Conservation (phyloP, 1,140 invertebrate species). For the Drosophila jambulina region DNA sequence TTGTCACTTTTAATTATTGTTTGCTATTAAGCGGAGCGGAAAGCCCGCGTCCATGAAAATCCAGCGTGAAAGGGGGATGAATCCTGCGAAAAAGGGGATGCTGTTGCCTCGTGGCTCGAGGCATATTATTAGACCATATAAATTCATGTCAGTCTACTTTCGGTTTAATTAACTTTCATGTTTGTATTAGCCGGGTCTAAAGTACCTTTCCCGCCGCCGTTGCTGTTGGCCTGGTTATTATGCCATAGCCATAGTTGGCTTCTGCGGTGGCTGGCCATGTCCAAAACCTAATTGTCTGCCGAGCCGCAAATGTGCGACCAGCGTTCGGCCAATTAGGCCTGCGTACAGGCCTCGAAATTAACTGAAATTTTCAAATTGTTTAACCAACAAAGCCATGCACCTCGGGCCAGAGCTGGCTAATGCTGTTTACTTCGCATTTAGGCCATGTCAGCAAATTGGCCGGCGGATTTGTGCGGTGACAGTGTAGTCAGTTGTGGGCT, state of each 20-base stretch:
- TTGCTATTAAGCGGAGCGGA: slow-evolving; percentile 70
- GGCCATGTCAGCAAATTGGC: slow-evolving; percentile 6
- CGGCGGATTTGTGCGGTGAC: background rate
- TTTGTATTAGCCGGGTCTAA: slow-evolving; percentile 70
- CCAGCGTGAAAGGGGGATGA: background rate
- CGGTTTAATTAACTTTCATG: slow-evolving; percentile 84
- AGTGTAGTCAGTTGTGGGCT: background rate
- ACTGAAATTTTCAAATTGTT: slow-evolving; percentile 51
- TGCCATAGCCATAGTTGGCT: slow-evolving; percentile 53
- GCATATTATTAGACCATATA: slow-evolving; percentile 81
- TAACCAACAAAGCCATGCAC: slow-evolving; percentile 24
- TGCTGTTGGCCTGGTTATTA: slow-evolving; percentile 48
- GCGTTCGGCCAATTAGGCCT: slow-evolving; percentile 61
- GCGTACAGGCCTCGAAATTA: slow-evolving; percentile 35
- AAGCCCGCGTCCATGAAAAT: slow-evolving; percentile 24
- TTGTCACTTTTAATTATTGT: slow-evolving; percentile 82
- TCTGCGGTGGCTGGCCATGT: slow-evolving; percentile 43
- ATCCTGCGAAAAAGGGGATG: slow-evolving; percentile 8
- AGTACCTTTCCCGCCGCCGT: background rate
- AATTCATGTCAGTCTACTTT: slow-evolving; percentile 81
- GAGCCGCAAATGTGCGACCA: slow-evolving; percentile 37
- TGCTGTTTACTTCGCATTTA: slow-evolving; percentile 18
- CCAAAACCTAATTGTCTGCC: slow-evolving; percentile 70
- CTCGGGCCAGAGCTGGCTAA: slow-evolving; percentile 10
- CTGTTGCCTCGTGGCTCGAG: slow-evolving; percentile 35